A percentile compares a stretch with the other conserved stretches of the same genome.
Conservation (phyloP, 2,113 vertebrate species). For the Malurus elegans region DNA sequence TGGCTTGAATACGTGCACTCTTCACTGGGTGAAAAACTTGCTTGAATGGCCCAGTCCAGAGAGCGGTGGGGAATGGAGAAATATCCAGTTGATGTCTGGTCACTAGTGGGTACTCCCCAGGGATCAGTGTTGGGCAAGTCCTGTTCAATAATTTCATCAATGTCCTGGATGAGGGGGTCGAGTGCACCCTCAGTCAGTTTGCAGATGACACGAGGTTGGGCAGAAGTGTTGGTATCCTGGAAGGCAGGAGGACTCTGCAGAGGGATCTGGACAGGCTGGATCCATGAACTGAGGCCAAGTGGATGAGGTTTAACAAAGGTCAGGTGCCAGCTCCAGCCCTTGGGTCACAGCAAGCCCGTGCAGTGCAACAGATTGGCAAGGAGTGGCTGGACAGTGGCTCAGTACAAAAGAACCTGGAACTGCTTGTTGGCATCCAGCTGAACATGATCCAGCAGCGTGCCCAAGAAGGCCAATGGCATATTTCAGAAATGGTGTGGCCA, state of each 20-base stretch:
- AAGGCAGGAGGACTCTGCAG: background rate
- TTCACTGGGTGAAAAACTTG: background rate
- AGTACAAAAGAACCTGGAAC: background rate
- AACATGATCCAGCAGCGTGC: background rate
- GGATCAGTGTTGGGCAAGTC: background rate
- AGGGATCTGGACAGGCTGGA: background rate
- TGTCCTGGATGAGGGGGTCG: accelerated
- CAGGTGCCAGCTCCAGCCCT: background rate
- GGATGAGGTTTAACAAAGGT: background rate
- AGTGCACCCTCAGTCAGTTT: background rate
- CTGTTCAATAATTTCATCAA: background rate
- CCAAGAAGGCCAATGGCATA: background rate
- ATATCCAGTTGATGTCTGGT: background rate
- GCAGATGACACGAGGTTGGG: background rate
- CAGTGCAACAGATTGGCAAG: background rate
- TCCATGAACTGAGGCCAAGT: background rate
- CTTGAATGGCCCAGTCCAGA: no score
- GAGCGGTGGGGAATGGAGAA: background rate
- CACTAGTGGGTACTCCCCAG: background rate
- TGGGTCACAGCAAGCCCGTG: accelerated
- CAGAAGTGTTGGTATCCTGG: background rate
- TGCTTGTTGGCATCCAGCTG: background rate
- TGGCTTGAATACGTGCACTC: background rate
- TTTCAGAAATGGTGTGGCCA: background rate
- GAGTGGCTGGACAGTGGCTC: background rate